Base-by-base conservation (phyloP, 1,140 invertebrate genomes). In the Cyphomyrmex costatus region DNA sequence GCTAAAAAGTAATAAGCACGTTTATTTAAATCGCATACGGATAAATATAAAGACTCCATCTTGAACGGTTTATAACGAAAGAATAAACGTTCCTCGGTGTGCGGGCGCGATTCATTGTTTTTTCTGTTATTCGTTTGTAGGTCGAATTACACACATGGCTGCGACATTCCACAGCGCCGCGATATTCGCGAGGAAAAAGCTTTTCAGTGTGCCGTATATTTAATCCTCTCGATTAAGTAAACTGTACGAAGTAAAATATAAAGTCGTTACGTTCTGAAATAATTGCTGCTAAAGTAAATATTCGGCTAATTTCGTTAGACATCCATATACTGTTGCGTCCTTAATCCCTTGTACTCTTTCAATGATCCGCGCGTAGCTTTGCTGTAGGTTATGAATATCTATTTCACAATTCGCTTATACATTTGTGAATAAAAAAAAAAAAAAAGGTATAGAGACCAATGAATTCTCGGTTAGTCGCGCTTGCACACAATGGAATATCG, bases 121-220 rank as follows among this genome's bases (percentile, higher is more conserved):
- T 58, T 73, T 73, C 27, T 71, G 78, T 60, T 73, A 33, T 46
- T 46, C 79, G 68, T 83, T 73, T 83, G 36, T 83, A 83, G 66
- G 33, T 83, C 79, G 79, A 36, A 53, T 82, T 82, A 82, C 79
- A 82, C 65, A 82, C 78, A 71, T 58, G 78, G 49, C 21, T 24
- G 51, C 53, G 79, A 82, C 66, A 82, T 82, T 82, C 53, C 36
- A 8, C 36, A 60, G 33, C 14, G 53, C 14, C 51, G 53, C 65
- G 36, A 60, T 73, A 82, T 82, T 71, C 66, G 68, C 36, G 68
- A n/a, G 53, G 46, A 46, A 49, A 76, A 74, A 71, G 42, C 79
- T 60, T 60, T 73, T 60, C 24, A 14, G 24, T 70, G 53, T 27
- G 24, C 68, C 36, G 42, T 53, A 58, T 42, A 21, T 82, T 82